These are phyloP conservation scores for Monochamus saltuarius DNA, from an alignment of 1,140 invertebrate genomes.

Conservation along the genomic window DNA sequence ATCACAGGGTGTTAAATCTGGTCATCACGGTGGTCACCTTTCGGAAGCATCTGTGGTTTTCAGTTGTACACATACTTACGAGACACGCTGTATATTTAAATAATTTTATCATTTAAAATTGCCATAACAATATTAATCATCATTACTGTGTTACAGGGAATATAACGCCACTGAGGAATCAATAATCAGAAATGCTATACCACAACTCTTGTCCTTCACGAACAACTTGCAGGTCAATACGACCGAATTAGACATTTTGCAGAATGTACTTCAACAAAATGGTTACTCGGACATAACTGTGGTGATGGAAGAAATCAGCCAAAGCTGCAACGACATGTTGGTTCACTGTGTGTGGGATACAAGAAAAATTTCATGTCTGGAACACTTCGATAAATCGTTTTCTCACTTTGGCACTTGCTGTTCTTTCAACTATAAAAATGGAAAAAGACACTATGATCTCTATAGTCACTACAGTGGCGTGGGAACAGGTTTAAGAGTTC, in stretches of 20 bases:
- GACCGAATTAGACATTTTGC: constrained; percentile 21
- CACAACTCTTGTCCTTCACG: constrained; percentile 35
- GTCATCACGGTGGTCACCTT: too few species aligned
- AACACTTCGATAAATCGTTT: constrained; percentile 22
- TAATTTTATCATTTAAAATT: too few species aligned
- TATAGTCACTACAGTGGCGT: constrained; percentile 20
- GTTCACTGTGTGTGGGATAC: constrained; percentile 32
- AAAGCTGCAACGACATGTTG: constrained; percentile 31
- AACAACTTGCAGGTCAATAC: constrained; percentile 13
- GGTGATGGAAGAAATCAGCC: constrained; percentile 26
- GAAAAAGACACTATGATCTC: background rate
- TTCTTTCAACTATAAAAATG: constrained; percentile 26
- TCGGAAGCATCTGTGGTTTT: too few species aligned
- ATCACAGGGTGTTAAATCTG: too few species aligned
- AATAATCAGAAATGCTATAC: constrained; percentile 24
- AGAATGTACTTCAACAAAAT: constrained; percentile 20
- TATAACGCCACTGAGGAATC: constrained; percentile 18
- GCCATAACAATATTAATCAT: background rate
- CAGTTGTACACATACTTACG: too few species aligned
- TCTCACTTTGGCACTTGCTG: constrained; percentile 30
- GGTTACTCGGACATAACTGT: constrained; percentile 14
- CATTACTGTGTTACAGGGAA: constrained; percentile 20
- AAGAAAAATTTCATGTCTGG: constrained; percentile 15
- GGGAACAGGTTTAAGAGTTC: constrained; percentile 18
- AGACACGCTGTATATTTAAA: too few species aligned